Conservation (phyloP, 2,888 invertebrate genomes). For the Scaptodrosophila latifasciaeformis region DNA sequence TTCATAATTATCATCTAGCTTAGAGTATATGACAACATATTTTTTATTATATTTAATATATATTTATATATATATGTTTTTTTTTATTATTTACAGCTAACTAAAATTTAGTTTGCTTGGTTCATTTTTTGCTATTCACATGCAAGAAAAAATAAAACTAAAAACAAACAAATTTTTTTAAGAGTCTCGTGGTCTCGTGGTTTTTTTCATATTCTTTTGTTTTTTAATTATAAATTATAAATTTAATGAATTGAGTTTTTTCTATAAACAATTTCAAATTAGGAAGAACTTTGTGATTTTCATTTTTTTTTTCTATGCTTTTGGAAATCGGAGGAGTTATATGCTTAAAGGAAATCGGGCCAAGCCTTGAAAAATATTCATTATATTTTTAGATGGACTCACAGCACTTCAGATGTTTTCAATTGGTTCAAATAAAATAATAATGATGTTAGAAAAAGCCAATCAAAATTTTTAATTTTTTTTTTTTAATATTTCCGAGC, state of each 20-base stretch:
- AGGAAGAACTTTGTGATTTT: slow-evolving; percentile 62
- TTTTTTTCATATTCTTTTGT: slow-evolving; percentile 13
- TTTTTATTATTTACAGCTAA: slow-evolving; percentile 22
- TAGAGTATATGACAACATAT: slow-evolving; percentile 62
- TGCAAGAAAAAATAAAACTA: slow-evolving; percentile 28
- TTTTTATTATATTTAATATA: too few relatives aligned
- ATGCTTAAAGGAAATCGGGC: slow-evolving; percentile 26
- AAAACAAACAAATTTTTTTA: slow-evolving; percentile 27
- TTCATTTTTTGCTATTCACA: slow-evolving; percentile 36
- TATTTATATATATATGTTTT: slow-evolving; percentile 8
- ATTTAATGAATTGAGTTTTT: slow-evolving; percentile 6
- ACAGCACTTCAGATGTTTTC: slow-evolving; percentile 69
- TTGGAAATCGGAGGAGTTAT: too few relatives aligned
- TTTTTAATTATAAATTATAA: too few relatives aligned
- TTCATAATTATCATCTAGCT: slow-evolving; percentile 37
- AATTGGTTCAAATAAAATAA: slow-evolving; percentile 25
- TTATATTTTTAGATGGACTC: slow-evolving; percentile 62
- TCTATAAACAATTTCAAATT: slow-evolving; percentile 30
- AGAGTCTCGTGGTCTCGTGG: slow-evolving; percentile 60
- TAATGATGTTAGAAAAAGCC: too few relatives aligned
- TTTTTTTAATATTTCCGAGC: too few relatives aligned
- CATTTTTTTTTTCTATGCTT: slow-evolving; percentile 9
- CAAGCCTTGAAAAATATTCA: slow-evolving; percentile 43
- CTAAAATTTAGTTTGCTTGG: slow-evolving; percentile 24
- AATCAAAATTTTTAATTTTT: too few relatives aligned